Base-by-base conservation (phyloP, 2,113 vertebrate species). In the Jaculus jaculus region DNA sequence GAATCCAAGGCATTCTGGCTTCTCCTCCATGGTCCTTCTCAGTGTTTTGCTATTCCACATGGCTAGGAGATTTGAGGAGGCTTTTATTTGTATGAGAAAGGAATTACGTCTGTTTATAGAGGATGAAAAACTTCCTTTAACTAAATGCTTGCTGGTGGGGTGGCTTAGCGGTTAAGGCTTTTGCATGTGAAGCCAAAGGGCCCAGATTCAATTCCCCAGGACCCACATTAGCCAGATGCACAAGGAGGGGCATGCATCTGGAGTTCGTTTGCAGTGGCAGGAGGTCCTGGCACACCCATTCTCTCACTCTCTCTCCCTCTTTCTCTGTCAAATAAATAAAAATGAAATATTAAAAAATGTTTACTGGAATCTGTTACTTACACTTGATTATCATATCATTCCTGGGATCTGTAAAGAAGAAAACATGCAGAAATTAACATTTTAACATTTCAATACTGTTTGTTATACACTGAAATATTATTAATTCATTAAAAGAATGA, bases 331-430 rank as follows among this genome's bases (percentile, higher is more conserved):
- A n/a, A n/a, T n/a, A n/a, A n/a, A n/a, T n/a, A n/a, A n/a, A n/a
- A n/a, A n/a, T n/a, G n/a, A n/a, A n/a, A n/a, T n/a, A n/a, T n/a
- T n/a, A n/a, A n/a, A n/a, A n/a, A n/a, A n/a, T 72, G 21, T 32
- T 4, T 77, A 54, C 65, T 74, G 72, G 88, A 83, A 88, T 73
- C 84, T 85, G 84, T 39, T 77, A 69, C 47, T 84, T 81, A n/a
- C 1, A 51, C 34, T 75, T 63, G 82, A 34, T 16, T 23, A 21
- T 42, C 32, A 69, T 84, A 26, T 81, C 61, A 80, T 2, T 68
- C 21, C 18, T 28, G 16, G 60, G 20, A 32, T 87, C 39, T 75
- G 7, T 75, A 72, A 74, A 73, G 51, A 87, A 63, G 24, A 60
- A 84, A 7, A n/a, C 15, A 75, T 84, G 81, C 34, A 74, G 93